Conservation (phyloP, 2,797 vertebrate genomes). For the Phyllotis vaccarum region DNA sequence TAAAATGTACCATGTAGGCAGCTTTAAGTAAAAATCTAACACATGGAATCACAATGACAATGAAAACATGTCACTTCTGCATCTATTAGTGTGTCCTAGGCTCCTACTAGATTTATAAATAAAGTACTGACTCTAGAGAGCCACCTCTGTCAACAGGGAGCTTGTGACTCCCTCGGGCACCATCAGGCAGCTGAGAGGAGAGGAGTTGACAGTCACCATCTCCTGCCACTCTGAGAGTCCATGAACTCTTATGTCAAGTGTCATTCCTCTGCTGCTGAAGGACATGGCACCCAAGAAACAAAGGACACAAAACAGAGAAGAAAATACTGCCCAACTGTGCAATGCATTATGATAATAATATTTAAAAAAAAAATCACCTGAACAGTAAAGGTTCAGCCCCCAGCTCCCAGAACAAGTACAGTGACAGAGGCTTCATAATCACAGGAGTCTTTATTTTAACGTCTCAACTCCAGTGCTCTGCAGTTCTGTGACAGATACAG, state of each 20-base stretch:
- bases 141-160: not conserved
- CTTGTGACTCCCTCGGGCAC: not conserved
- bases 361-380: not conserved
- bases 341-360: not conserved
- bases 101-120: not conserved
- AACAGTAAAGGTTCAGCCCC: not conserved
- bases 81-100: not conserved
- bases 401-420: not conserved
- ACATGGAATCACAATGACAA: not conserved
- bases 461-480: constrained; percentile 1
- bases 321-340: not conserved
- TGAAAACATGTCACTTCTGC: constrained; percentile 21
- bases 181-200: not conserved
- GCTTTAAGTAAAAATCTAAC: constrained; percentile 34
- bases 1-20: constrained; percentile 38
- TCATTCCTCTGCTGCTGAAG: not conserved
- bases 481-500: constrained; percentile 4
- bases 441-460: not conserved
- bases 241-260: not conserved
- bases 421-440: not conserved
- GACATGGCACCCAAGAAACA: not conserved
- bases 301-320: not conserved
- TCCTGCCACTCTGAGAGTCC: not conserved
- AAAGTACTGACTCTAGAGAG: not conserved
- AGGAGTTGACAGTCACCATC: not conserved